Evolutionary conservation across 1,140 invertebrate genomes (phyloP), one percentile per base, ranked within the genome.

Genomic region (Harpegnathos saltator): DNA sequence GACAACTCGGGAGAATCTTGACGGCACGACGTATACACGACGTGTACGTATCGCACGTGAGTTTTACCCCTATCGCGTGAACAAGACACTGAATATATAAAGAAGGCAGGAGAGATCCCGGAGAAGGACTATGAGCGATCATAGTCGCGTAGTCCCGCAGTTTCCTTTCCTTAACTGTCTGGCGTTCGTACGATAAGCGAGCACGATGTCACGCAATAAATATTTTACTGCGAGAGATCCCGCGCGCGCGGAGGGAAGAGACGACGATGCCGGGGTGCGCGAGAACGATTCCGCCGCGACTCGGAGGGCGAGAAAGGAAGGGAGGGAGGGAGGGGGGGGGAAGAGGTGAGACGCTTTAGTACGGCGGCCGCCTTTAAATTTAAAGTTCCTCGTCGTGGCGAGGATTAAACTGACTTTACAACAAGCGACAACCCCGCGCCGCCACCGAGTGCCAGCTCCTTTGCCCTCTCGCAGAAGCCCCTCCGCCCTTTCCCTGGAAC

Each of bases 361-460:
- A 58, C 61, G 50, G 15, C 68, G 54, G 54, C 65, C 54, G 84
- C 84, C 69, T 85, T 85, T 88, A 87, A 91, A 88, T 91, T 90
- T 87, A 80, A 90, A 89, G 78, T 86, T 86, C 87, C 56, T 74
- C 84, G 78, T 56, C 77, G 38, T 33, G 69, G 68, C 65, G 48
- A 65, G 80, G 90, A 91, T 91, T 90, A 91, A 89, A 87, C 86
- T 65, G 84, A 89, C 80, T 89, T 89, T 87, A 75, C 85, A 90
- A 82, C 78, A 78, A 71, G 68, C 77, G 71, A 80, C 72, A 74
- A 83, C 17, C 50, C 29, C 54, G 29, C 54, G 17, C 24, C 38
- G 33, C 22, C 17, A 19, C 11, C 33, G 33, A 68, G 62, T 62
- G 26, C 62, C 48, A 38, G 61, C 50, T 33, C 33, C 69, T 33